Evolutionary conservation across 2,113 vertebrate species (phyloP), one percentile per base, ranked within the genome.

Genomic region (Alethe castanea): DNA sequence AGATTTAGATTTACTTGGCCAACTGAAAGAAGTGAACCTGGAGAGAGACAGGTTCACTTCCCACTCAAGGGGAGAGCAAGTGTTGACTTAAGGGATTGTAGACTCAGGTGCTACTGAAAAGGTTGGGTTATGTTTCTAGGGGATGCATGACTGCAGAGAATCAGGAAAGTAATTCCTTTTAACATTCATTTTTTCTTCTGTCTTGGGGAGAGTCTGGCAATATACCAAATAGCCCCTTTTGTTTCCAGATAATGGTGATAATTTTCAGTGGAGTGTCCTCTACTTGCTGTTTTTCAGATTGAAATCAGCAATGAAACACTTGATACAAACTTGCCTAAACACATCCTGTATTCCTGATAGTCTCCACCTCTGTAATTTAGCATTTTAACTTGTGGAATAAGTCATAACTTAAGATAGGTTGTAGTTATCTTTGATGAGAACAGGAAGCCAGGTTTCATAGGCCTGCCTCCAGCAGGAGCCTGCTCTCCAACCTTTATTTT

Each of bases 401-500:
- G 19, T 44, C 24, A 16, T 66, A 19, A 23, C 61, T 84, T 72
- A 57, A 23, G 33, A 23, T 9, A 60, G 12, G 29, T 12, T 61
- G 31, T 65, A 71, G 56, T 84, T 84, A 50, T 25, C 67, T 20
- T 15, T 20, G 40, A 18, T 62, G n/a, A 38, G 78, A 87, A 79
- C 54, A 48, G 44, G 35, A 74, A 89, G 14, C 40, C 69, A 23
- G 8, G 13, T 80, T 83, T 72, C 5, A 2, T 42, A 36, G 70
- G 2, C 66, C 42, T 86, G 45, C 48, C 40, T 87, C 53, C 67
- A 50, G 54, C 35, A 76, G 38, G 71, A 82, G 14, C 62, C 47
- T 60, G n/a, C 40, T 10, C 57, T 80, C 83, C 62, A 85, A 10
- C 44, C 61, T 85, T 59, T 76, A 25, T 87, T 91, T 90, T 69